These are phyloP conservation scores for Myotis lucifugus DNA, from an alignment of 2,113 vertebrate genomes.

Conservation along the genomic window DNA sequence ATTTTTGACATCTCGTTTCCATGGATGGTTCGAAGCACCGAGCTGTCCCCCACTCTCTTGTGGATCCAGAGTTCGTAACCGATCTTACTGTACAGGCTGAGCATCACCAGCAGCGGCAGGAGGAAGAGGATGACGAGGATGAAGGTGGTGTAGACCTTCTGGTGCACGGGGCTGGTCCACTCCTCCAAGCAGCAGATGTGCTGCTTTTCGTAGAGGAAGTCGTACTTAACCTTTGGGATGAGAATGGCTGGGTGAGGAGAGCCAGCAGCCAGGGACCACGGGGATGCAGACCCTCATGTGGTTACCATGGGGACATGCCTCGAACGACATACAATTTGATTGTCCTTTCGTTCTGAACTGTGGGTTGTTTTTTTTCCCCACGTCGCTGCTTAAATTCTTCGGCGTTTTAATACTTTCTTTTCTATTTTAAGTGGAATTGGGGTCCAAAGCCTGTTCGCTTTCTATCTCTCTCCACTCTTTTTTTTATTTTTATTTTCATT, in stretches of 20 bases:
- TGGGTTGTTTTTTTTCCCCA: not conserved
- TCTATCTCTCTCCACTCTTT: not conserved
- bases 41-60: slow-evolving; percentile 85
- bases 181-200: slow-evolving; percentile 86
- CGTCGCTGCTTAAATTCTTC: not conserved
- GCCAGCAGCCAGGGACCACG: not conserved
- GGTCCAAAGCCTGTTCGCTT: not conserved
- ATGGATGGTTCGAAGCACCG: slow-evolving; percentile 83
- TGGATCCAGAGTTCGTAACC: slow-evolving; percentile 87
- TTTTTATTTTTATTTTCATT: too few relatives aligned
- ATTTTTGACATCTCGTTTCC: slow-evolving; percentile 86
- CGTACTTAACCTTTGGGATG: slow-evolving; percentile 85
- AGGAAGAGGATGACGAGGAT: slow-evolving; percentile 86
- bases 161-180: slow-evolving; percentile 82
- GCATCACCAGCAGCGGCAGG: slow-evolving; percentile 84
- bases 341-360: not conserved
- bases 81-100: slow-evolving; percentile 84
- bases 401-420: not conserved
- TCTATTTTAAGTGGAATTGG: not conserved
- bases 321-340: not conserved
- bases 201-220: slow-evolving; percentile 85
- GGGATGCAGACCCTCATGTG: too few relatives aligned
- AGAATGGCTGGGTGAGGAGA: slow-evolving; percentile 45
- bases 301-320: not conserved
- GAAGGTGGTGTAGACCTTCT: slow-evolving; percentile 83